Evolutionary conservation across 2,888 invertebrate genomes (phyloP), one percentile per base, ranked within the genome.

Genomic region (Acleris sparsana): DNA sequence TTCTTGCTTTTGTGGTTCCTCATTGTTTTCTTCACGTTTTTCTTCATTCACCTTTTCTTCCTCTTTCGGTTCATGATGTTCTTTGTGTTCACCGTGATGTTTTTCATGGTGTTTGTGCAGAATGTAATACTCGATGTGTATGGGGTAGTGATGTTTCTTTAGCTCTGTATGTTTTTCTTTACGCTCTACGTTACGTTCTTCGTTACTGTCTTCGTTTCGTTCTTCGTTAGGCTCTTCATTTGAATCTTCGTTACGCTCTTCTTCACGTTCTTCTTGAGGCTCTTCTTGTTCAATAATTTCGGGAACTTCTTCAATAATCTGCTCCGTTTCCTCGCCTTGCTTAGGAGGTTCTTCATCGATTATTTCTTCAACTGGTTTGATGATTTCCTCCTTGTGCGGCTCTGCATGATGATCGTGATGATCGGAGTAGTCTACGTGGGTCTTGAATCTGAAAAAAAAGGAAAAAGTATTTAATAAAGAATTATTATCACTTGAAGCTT

Each of bases 361-460:
- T 39, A 39, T 44, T 51, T 60, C 62, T 13, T 52, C 22, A 7
- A 63, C 60, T 53, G 63, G 62, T 56, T 17, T 65, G 22, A 48
- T 7, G 29, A 60, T 51, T 49, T 67, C 53, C 16, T 64, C 52
- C 7, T 46, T 39, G 18, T 25, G 51, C 18, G 55, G 60, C 17
- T 71, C 63, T n/a, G 62, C 53, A 5, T 65, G 55, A 57, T 71
- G 69, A 49, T 69, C 63, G 20, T 71, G 68, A 43, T 67, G 70
- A 25, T 75, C 69, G 11, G 70, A 68, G 61, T 72, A 75, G 5
- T 72, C 67, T 53, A 78, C 78, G 25, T 74, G 51, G 17, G 76
- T 75, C 3, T 73, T 70, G 57, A 77, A 75, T 70, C 77, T 78
- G 68, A 16, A 73, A 72, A 61, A 7, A n/a, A 1, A 20, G n/a